phyloP scores from a whole-genome alignment of 1,140 invertebrate genomes.

The Meloidogyne exigua region DNA sequence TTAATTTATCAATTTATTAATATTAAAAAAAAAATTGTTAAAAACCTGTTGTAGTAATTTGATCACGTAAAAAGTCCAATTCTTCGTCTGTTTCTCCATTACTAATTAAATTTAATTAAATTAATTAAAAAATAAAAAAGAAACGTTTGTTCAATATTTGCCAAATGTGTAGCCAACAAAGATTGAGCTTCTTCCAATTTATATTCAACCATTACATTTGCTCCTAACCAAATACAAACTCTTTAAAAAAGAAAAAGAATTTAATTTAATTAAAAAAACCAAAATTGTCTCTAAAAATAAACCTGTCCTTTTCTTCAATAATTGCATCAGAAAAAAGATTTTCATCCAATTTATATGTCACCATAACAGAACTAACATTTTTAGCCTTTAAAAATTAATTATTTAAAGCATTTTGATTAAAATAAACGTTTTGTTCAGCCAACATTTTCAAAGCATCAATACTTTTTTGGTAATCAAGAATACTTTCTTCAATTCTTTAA shows the following conservation, averaged over 20 bases:
- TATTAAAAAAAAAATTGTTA: too few species aligned
- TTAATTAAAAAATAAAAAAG: neutral
- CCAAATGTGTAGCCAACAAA: slow-evolving; percentile 82
- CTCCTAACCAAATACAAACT: slow-evolving; percentile 95
- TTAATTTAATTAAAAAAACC: too few species aligned
- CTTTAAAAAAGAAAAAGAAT: slow-evolving; percentile 44
- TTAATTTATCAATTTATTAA: too few species aligned
- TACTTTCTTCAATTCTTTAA: slow-evolving; percentile 70
- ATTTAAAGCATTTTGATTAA: slow-evolving; percentile 15
- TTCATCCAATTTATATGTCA: slow-evolving; percentile 88
- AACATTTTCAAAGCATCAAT: slow-evolving; percentile 65
- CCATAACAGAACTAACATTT: slow-evolving; percentile 72
- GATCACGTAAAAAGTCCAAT: slow-evolving; percentile 86
- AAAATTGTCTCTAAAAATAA: too few species aligned
- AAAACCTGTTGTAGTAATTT: slow-evolving; percentile 84
- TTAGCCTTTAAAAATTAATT: slow-evolving; percentile 63
- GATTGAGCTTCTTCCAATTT: slow-evolving; percentile 83
- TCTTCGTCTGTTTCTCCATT: slow-evolving; percentile 69
- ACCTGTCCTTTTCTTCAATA: slow-evolving; percentile 79
- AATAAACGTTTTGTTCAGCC: slow-evolving; percentile 74
- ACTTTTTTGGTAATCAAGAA: slow-evolving; percentile 86
- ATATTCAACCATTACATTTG: slow-evolving; percentile 98
- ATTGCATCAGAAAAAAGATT: slow-evolving; percentile 87
- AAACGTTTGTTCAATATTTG: slow-evolving; percentile 77
- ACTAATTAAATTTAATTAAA: slow-evolving; percentile 22